phyloP scores from a whole-genome alignment of 2,888 invertebrate species.

The Idaea straminata region DNA sequence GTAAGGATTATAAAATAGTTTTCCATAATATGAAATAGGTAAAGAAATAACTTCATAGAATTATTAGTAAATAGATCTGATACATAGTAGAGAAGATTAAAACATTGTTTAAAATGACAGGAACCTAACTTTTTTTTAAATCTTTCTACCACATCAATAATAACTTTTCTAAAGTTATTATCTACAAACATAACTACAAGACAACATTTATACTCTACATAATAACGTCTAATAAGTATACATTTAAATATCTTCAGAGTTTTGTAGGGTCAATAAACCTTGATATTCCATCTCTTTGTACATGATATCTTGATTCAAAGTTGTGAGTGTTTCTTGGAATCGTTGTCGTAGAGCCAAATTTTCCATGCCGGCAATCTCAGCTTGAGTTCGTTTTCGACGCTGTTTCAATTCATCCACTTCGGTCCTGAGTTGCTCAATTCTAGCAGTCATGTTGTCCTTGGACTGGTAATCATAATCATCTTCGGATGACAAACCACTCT shows the following conservation, averaged over 20 bases:
- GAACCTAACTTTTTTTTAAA: no score
- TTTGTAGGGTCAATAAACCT: conserved; percentile 62
- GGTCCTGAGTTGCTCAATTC: conserved; percentile 85
- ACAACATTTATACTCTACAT: no score
- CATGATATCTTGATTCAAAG: conserved; percentile 88
- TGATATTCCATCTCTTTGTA: conserved; percentile 87
- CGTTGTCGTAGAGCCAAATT: conserved; percentile 90
- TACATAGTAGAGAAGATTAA: no score
- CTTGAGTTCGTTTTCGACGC: conserved; percentile 88
- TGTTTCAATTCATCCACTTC: conserved; percentile 88
- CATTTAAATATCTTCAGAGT: conserved; percentile 63
- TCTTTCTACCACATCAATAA: no score
- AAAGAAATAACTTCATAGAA: no score
- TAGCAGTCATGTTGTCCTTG: conserved; percentile 75
- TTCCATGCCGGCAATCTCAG: conserved; percentile 91
- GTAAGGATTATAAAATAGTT: neutral
- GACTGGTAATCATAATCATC: conserved; percentile 58
- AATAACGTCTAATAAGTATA: neutral
- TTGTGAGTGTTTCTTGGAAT: conserved; percentile 90
- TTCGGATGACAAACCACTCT: conserved; percentile 49
- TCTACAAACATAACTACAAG: no score
- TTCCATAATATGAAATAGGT: no score
- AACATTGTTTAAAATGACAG: no score
- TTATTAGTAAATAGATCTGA: no score
- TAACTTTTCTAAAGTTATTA: no score